Conservation (phyloP, 2,113 vertebrate species). For the Cryptotis parvus region DNA sequence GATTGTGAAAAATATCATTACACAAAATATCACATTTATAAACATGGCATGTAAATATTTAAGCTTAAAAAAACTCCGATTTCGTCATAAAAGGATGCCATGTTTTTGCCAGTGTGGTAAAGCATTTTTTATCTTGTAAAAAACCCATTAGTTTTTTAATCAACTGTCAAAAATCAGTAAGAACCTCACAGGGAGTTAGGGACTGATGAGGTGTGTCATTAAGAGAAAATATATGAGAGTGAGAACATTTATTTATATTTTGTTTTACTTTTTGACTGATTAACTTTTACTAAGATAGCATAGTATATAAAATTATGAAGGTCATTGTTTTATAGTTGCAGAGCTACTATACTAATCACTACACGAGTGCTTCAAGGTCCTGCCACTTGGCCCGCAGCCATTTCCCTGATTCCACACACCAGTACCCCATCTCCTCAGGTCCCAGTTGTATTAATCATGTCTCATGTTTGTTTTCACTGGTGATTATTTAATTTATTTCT, state of each 20-base stretch:
- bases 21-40: background rate
- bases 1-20: background rate
- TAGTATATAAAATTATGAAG: no score
- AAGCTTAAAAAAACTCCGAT: conserved; percentile 12
- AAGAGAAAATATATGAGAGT: background rate
- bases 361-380: no score
- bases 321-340: no score
- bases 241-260: background rate
- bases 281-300: no score
- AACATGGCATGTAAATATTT: background rate
- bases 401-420: no score
- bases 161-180: background rate
- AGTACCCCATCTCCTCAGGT: no score
- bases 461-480: no score
- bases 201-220: background rate
- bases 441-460: no score
- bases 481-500: no score
- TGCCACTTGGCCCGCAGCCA: no score
- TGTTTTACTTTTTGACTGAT: no score
- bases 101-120: background rate
- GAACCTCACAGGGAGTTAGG: fast-evolving
- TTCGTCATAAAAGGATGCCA: background rate
- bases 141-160: background rate
- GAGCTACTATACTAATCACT: no score
- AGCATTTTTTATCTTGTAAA: background rate